A percentile compares a stretch with the other conserved stretches of the same genome.
These are phyloP conservation scores for Poeciliopsis turneri DNA, from an alignment of 2,797 vertebrate genomes.

Conservation along the genomic window DNA sequence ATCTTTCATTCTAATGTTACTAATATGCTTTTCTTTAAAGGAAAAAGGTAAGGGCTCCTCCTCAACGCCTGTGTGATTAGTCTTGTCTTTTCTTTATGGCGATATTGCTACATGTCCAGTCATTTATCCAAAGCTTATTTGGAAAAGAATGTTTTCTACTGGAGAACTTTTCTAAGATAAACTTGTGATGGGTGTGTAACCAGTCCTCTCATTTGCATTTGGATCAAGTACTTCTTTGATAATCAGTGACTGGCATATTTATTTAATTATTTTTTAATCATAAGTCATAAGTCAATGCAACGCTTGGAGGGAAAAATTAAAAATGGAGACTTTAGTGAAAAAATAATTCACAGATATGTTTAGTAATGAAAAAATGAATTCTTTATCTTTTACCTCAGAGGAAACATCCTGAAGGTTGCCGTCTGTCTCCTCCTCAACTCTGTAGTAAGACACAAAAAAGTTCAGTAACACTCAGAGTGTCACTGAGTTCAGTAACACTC, in stretches of 20 bases:
- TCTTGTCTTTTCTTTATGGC: too few species aligned
- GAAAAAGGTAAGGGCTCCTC: neutral
- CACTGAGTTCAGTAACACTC: constrained; percentile 19
- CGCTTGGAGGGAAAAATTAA: neutral
- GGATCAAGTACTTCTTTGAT: neutral
- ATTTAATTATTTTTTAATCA: neutral
- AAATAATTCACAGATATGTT: neutral
- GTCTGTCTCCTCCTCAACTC: constrained; percentile 80
- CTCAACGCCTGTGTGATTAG: too few species aligned
- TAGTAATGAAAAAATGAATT: neutral
- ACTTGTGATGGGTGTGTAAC: neutral
- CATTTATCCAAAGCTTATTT: neutral
- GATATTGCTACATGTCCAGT: too few species aligned
- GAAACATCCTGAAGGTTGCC: constrained; percentile 73
- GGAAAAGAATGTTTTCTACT: neutral
- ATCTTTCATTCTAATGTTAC: neutral
- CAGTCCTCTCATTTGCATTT: neutral
- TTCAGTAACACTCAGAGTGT: constrained; percentile 25
- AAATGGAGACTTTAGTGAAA: neutral
- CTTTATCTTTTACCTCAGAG: constrained; percentile 73
- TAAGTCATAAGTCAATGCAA: neutral
- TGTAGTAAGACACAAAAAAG: constrained; percentile 47
- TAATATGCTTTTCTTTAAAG: neutral
- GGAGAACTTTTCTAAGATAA: neutral
- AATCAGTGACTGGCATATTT: neutral